Conservation (phyloP, 2,797 vertebrate genomes). For the Urocyon cinereoargenteus region DNA sequence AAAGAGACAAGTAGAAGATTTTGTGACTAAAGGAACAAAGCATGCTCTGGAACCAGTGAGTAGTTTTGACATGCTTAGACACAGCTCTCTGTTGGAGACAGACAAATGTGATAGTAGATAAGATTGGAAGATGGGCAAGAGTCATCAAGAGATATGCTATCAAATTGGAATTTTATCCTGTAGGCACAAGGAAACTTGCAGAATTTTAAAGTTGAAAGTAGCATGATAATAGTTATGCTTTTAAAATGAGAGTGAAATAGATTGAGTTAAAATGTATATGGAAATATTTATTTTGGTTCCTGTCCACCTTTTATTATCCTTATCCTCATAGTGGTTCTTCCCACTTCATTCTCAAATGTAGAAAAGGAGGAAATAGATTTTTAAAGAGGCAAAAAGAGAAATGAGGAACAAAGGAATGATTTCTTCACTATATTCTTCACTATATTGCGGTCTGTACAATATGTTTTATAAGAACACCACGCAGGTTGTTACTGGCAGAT, state of each 20-base stretch:
- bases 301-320: slow-evolving; percentile 28
- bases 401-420: neutral
- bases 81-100: neutral
- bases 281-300: slow-evolving; percentile 52
- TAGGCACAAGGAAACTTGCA: neutral
- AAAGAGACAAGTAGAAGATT: slow-evolving; percentile 1
- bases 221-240: neutral
- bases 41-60: neutral
- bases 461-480: slow-evolving; percentile 18
- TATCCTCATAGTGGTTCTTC: neutral
- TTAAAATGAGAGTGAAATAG: neutral
- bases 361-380: neutral
- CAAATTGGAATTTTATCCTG: slow-evolving; percentile 39
- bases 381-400: slow-evolving; percentile 35
- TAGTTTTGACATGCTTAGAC: neutral
- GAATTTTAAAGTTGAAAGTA: slow-evolving; percentile 17
- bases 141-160: neutral
- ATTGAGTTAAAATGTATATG: neutral
- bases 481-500: slow-evolving; percentile 5
- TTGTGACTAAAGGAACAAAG: neutral
- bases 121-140: neutral
- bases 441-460: neutral
- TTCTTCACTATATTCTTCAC: neutral
- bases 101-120: neutral
- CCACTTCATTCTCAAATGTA: slow-evolving; percentile 15